A percentile compares a stretch with the other conserved stretches of the same genome.
Evolutionary conservation across 2,888 invertebrate genomes (phyloP).

Genomic region (Fabriciana adippe): DNA sequence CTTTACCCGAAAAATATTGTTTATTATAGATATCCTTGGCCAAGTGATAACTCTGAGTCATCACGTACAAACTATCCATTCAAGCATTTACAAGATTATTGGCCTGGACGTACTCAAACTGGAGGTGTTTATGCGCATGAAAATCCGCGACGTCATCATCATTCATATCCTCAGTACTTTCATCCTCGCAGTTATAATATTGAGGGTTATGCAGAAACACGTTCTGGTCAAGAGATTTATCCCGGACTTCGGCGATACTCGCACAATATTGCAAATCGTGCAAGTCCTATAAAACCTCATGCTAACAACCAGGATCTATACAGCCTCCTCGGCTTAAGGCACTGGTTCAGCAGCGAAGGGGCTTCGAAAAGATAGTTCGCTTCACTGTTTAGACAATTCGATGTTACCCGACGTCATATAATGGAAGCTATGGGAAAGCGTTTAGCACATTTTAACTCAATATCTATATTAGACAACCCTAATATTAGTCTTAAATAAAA

Average conservation of each 20-base stretch:
- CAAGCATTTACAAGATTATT: slow-evolving; percentile 74
- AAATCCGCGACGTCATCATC: slow-evolving; percentile 74
- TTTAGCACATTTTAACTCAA: slow-evolving; percentile 27
- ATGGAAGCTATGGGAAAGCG: slow-evolving; percentile 71
- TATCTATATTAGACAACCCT: slow-evolving; percentile 42
- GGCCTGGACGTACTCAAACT: slow-evolving; percentile 66
- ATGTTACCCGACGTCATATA: slow-evolving; percentile 81
- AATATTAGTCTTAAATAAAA: slow-evolving; percentile 35
- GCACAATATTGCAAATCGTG: slow-evolving; percentile 57
- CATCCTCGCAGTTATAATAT: slow-evolving; percentile 60
- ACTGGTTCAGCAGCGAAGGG: slow-evolving; percentile 77
- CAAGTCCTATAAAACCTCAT: slow-evolving; percentile 57
- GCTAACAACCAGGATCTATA: slow-evolving; percentile 70
- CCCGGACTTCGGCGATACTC: slow-evolving; percentile 60
- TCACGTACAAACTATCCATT: slow-evolving; percentile 74
- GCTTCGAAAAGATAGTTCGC: slow-evolving; percentile 75
- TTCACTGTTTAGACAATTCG: slow-evolving; percentile 65
- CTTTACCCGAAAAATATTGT: slow-evolving; percentile 55
- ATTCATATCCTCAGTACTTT: slow-evolving; percentile 68
- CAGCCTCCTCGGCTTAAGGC: slow-evolving; percentile 72
- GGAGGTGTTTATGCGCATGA: slow-evolving; percentile 73
- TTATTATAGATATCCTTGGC: slow-evolving; percentile 72
- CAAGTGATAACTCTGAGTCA: slow-evolving; percentile 63
- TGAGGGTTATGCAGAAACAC: slow-evolving; percentile 47
- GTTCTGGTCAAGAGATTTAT: slow-evolving; percentile 57